A percentile compares a stretch with the other conserved stretches of the same genome.
These are phyloP conservation scores for Brachymystax lenok DNA, from an alignment of 2,797 vertebrate genomes.

Conservation along the genomic window DNA sequence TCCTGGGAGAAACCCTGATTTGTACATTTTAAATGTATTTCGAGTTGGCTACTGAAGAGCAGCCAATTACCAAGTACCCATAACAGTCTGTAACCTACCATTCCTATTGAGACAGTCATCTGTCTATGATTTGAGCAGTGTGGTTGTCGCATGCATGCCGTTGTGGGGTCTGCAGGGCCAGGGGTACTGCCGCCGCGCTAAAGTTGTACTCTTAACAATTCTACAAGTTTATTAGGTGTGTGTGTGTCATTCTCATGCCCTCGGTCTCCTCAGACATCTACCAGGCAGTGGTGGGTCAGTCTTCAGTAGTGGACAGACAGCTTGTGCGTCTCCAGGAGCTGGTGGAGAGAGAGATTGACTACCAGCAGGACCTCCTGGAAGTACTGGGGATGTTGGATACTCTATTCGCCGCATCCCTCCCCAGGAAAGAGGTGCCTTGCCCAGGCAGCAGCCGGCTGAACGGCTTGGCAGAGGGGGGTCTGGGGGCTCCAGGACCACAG, in stretches of 20 bases:
- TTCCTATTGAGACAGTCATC: no score
- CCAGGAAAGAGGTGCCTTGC: constrained; percentile 69
- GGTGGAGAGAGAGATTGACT: constrained; percentile 87
- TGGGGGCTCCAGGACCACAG: constrained; percentile 44
- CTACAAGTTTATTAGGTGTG: neutral
- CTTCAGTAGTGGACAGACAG: constrained; percentile 85
- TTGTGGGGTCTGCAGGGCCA: no score
- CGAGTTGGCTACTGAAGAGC: no score
- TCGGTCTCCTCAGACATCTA: constrained; percentile 83
- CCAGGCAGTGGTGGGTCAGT: constrained; percentile 84
- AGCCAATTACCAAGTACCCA: no score
- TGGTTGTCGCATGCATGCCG: no score
- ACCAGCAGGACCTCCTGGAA: constrained; percentile 89
- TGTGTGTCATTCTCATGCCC: neutral
- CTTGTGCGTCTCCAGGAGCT: constrained; percentile 87
- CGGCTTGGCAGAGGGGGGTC: constrained; percentile 54
- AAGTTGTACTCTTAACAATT: constrained; percentile 1
- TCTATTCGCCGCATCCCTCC: constrained; percentile 86
- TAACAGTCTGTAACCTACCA: no score
- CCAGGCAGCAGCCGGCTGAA: constrained; percentile 63
- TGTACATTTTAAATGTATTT: no score
- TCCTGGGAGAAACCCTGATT: no score
- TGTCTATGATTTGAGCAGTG: no score
- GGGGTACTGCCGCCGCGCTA: no score
- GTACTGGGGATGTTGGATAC: constrained; percentile 97